Evolutionary conservation across 2,888 invertebrate genomes (phyloP), one percentile per base, ranked within the genome.

Genomic region (Beris morrisii): DNA sequence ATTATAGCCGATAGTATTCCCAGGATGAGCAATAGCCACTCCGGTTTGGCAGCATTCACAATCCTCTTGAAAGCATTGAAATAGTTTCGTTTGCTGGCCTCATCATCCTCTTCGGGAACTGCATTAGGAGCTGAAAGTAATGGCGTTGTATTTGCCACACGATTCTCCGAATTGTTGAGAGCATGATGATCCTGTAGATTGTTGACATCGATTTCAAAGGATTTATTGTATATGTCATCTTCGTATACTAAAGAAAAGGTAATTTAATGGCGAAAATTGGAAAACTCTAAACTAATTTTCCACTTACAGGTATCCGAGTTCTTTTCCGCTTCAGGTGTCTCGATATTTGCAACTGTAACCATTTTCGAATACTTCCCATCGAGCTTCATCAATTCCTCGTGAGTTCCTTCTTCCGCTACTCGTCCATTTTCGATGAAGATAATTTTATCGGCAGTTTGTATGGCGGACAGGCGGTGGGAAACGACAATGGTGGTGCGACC

Each of bases 401-500:
- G 91, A 0, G 87, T 88, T 11, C 92, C 92, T 72, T 86, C 83
- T 75, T 92, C 92, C 0, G 85, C 80, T 0, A 89, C 87, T 68
- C 83, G 80, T 9, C 92, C 92, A 65, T 88, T 85, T 72, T 89
- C 85, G 56, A 90, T 85, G 73, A 86, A 87, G 43, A 88, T 82
- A 69, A 90, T 90, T 57, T 85, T 83, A 74, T 87, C 84, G 5
- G 89, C 89, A 73, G 87, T 85, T 3, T 86, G 81, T 13, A 90
- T 89, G n/a, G 90, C 89, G 0, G 88, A 85, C 32, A 90, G 46
- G 1, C 88, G 82, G 81, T 90, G 90, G 71, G 90, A 89, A 69
- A 90, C 89, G 75, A 90, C 87, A 58, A 90, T 80, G 68, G 90
- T 90, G 71, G 90, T 90, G 55, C 90, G 81, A 3, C 88, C 89